Percentiles rank a stretch among this genome's conserved stretches.
These are phyloP conservation scores for Drosophila prostipennis DNA, from an alignment of 2,888 invertebrate species.

Conservation along the genomic window DNA sequence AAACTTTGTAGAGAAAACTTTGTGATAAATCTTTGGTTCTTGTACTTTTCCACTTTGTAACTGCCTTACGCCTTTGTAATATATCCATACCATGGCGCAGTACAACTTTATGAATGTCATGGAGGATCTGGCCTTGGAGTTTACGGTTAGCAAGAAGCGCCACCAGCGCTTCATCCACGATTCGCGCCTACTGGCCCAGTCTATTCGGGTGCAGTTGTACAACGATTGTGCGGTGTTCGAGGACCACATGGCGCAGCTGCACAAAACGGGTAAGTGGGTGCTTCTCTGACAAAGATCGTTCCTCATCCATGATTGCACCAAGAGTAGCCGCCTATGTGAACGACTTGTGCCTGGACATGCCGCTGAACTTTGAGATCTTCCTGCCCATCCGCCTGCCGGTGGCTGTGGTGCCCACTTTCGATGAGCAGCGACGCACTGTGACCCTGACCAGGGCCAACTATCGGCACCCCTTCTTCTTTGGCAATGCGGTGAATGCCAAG, in stretches of 20 bases:
- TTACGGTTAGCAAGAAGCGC: background rate
- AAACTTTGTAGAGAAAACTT: background rate
- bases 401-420: conserved; percentile 24
- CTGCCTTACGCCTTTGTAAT: background rate
- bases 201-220: conserved; percentile 11
- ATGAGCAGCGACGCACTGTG: conserved; percentile 31
- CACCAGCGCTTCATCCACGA: conserved; percentile 41
- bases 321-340: conserved; percentile 39
- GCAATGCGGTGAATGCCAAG: conserved; percentile 38
- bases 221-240: conserved; percentile 21
- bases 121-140: conserved; percentile 17
- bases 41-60: background rate
- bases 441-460: conserved; percentile 7
- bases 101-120: conserved; percentile 34
- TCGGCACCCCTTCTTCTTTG: conserved; percentile 52
- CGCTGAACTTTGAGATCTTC: conserved; percentile 51
- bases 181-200: background rate
- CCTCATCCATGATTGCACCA: background rate
- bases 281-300: too few relatives aligned
- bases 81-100: background rate
- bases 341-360: conserved; percentile 41
- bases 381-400: conserved; percentile 50
- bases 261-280: conserved; percentile 31
- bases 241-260: conserved; percentile 11
- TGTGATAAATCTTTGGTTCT: background rate